Conservation (phyloP, 1,140 invertebrate species). For the Aphaenogaster floridana region DNA sequence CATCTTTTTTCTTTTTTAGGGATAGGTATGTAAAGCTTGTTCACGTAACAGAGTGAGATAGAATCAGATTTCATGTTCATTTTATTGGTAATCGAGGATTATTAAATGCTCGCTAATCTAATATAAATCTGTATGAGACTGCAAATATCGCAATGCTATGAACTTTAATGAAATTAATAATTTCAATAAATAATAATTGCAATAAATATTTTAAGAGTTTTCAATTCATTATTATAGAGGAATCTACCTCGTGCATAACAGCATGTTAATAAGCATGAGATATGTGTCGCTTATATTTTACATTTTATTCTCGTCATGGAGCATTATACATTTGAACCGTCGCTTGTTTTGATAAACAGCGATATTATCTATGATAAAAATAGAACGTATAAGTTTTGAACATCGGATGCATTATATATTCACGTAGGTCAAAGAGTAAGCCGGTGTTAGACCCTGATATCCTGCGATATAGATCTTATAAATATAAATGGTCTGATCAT, state of each 20-base stretch:
- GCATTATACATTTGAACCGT: not conserved
- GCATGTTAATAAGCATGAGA: conserved; percentile 9
- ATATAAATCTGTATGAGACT: not conserved
- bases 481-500: conserved; percentile 81
- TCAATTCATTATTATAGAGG: not conserved
- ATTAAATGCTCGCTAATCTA: not conserved
- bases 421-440: conserved; percentile 67
- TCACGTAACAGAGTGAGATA: conserved; percentile 19
- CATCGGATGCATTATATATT: conserved; percentile 72
- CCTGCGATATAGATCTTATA: conserved; percentile 80
- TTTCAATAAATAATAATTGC: conserved; percentile 3
- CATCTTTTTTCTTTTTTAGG: conserved; percentile 35
- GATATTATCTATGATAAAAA: conserved; percentile 45
- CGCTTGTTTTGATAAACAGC: conserved; percentile 9
- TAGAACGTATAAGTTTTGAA: conserved; percentile 62
- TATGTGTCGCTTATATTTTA: conserved; percentile 2
- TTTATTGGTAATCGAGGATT: not conserved
- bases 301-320: not conserved
- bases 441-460: conserved; percentile 57
- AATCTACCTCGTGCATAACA: not conserved
- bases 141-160: not conserved
- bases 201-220: not conserved
- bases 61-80: conserved; percentile 2
- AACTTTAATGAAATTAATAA: not conserved
- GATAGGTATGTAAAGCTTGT: conserved; percentile 18